A percentile compares a stretch with the other conserved stretches of the same genome.
Conservation (phyloP, 2,797 vertebrate genomes). For the Mionectes olivaceus region DNA sequence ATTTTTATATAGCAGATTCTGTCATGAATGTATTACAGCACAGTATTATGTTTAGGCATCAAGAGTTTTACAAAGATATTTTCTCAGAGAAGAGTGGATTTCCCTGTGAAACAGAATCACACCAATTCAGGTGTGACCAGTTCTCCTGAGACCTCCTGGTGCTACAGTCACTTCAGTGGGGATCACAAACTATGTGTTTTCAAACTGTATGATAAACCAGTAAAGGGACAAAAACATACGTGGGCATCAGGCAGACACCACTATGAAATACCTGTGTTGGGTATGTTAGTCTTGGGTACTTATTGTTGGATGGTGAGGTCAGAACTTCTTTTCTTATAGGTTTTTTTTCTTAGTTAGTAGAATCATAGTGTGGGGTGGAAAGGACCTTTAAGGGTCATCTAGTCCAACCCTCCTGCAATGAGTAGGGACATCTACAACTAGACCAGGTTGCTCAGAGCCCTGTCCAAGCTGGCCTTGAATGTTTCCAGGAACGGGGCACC, state of each 20-base stretch:
- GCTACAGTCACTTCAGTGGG: not conserved
- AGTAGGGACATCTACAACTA: not conserved
- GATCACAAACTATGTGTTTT: not conserved
- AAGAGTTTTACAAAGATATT: not conserved
- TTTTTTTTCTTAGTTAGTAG: not conserved
- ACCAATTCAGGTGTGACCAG: not conserved
- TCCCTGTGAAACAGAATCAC: not conserved
- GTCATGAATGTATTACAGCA: not conserved
- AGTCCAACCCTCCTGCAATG: not conserved
- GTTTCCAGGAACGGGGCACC: not conserved
- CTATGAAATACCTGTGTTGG: not conserved
- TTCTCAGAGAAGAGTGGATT: not conserved
- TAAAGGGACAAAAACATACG: not conserved
- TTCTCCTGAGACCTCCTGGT: not conserved
- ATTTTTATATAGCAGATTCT: not conserved
- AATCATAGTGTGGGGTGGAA: not conserved
- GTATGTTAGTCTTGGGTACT: fast-evolving
- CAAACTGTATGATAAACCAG: not conserved
- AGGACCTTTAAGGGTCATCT: not conserved
- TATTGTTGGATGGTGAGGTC: not conserved
- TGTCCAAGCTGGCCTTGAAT: not conserved
- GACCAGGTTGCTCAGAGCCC: not conserved
- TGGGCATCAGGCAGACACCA: not conserved
- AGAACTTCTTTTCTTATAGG: not conserved
- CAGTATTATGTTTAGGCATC: not conserved